Evolutionary conservation across 1,140 invertebrate genomes (phyloP), one percentile per base, ranked within the genome.

Genomic region (Meteorus sp.): DNA sequence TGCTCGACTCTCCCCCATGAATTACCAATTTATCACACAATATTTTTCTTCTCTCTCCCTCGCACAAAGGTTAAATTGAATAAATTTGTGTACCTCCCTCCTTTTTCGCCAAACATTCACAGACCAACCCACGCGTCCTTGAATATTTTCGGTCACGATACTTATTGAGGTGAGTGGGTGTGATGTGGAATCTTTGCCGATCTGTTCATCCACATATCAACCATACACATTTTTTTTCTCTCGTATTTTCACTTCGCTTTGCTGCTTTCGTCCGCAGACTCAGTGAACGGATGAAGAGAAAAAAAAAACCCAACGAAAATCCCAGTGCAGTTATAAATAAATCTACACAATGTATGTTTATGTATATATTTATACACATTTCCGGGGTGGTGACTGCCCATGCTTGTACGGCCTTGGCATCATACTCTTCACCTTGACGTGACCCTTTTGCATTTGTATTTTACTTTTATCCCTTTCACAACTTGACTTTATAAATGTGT

Each of bases 311-410:
- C 27, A 5, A 35, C 33, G 33, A 47, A 47, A 47, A 47, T 25
- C 27, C 50, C 50, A 31, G 35, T 52, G 27, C 25, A 20, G 19
- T 37, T 52, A 52, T 51, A 48, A 48, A 48, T 48, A 48, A 48
- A 48, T 15, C 8, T 11, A 3, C 23, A n/a, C 29, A 45, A 48
- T 11, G 5, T 11, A 13, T 29, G 17, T 44, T 7, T 44, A 20
- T 44, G 8, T 22, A 20, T 19, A 44, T 8, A 11, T 44, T 19
- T 44, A 44, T 19, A 13, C 19, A 11, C 19, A 25, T 23, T 48
- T 48, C 45, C 45, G 45, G 45, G 22, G 45, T 44, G 41, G 19
- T 19, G 15, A 19, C 17, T 23, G 35, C 35, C 35, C 11, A 39
- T 13, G 3, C 25, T 9, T 11, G 22, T 25, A 27, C 45, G 45